Evolutionary conservation across 2,797 vertebrate genomes (phyloP), one percentile per base, ranked within the genome.

Genomic region (Sebastes oblongus): DNA sequence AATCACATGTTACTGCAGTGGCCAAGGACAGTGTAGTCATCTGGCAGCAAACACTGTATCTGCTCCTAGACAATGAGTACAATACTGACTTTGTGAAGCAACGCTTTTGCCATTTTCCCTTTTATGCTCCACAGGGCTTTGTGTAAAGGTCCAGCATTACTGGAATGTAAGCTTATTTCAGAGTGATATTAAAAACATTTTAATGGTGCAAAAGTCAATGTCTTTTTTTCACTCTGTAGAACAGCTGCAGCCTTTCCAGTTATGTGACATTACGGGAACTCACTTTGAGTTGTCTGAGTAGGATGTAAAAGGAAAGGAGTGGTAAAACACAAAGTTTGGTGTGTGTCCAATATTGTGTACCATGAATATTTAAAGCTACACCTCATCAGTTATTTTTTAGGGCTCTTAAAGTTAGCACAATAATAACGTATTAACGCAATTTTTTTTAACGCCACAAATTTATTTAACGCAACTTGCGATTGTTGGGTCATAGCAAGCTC

Each of bases 41-140:
- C 50, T 54, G 50, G 25, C 79, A 86, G 22, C 52, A 75, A 72
- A 77, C 65, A 50, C 78, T 73, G 32, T 27, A 27, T 59, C 83
- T 70, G 71, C 81, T 84, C 39, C 67, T 6, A 72, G 81, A 87
- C 71, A 80, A 70, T 66, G 67, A 79, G 29, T 34, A 27, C 27
- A 80, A 79, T 76, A 77, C 75, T 62, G 80, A 88, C 66, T 88
- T 88, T 88, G 73, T 86, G 84, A 84, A 87, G 78, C 77, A 29
- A 34, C 32, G 46, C 77, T 65, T 90, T 89, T 89, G 84, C 80
- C 85, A 85, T 91, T 90, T 90, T 64, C 77, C 64, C 56, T 77
- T 87, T 85, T 64, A 84, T 75, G 86, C 83, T 83, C 61, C 34
- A 62, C n/a, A 52, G 75, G 34, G 0, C 56, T 88, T 86, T 66